phyloP scores from a whole-genome alignment of 2,797 vertebrate genomes.

The Clarias platycephalus region DNA sequence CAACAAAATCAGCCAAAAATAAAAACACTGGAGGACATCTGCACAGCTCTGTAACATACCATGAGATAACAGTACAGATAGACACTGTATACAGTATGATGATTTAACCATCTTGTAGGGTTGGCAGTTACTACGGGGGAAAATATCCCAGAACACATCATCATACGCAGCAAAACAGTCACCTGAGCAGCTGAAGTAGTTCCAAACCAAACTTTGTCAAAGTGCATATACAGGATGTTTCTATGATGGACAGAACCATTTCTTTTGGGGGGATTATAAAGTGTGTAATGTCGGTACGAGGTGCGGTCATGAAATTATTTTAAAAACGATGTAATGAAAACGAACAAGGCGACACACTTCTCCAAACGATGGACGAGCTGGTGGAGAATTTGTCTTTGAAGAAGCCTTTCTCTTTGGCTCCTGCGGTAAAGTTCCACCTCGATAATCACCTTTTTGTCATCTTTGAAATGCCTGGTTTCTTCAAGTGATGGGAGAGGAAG shows the following conservation, averaged over 20 bases:
- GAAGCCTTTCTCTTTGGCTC: too few relatives aligned
- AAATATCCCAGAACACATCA: neutral
- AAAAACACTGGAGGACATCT: neutral
- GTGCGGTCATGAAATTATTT: too few relatives aligned
- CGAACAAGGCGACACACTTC: too few relatives aligned
- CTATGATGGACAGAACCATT: neutral
- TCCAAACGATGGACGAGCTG: too few relatives aligned
- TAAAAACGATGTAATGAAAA: too few relatives aligned
- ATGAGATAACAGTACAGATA: neutral
- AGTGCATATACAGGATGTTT: neutral
- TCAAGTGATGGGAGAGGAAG: too few relatives aligned
- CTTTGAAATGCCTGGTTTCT: too few relatives aligned
- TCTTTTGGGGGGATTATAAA: neutral
- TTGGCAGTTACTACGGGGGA: neutral
- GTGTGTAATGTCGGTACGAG: neutral
- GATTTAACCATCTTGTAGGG: neutral
- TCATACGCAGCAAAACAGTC: neutral
- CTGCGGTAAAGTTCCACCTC: too few relatives aligned
- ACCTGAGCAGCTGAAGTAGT: neutral
- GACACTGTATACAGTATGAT: neutral
- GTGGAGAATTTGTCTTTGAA: too few relatives aligned
- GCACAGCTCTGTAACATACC: neutral
- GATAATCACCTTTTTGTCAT: too few relatives aligned
- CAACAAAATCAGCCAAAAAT: neutral
- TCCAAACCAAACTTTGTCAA: neutral